A percentile compares a stretch with the other conserved stretches of the same genome.
Evolutionary conservation across 2,888 invertebrate species (phyloP).

Genomic region (Caenorhabditis zanzibari): DNA sequence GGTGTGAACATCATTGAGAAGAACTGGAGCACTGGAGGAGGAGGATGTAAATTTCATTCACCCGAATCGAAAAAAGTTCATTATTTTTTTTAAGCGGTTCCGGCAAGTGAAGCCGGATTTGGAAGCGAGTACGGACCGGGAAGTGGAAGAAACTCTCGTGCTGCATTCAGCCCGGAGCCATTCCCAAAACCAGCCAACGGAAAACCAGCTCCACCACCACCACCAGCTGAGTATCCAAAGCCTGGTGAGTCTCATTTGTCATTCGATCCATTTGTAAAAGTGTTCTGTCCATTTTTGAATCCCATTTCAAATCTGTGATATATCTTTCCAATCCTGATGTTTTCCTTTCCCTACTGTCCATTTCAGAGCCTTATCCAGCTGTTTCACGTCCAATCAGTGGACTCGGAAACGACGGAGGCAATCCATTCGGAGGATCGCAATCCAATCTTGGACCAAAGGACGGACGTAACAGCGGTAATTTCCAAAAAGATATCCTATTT

Average conservation of each 20-base stretch:
- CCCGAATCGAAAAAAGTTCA: no score
- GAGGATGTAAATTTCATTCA: constrained; percentile 72
- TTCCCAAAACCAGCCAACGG: constrained; percentile 52
- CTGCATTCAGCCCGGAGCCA: constrained; percentile 66
- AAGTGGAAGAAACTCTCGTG: constrained; percentile 73
- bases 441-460: constrained; percentile 64
- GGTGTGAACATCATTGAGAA: constrained; percentile 81
- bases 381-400: constrained; percentile 49
- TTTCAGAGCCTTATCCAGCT: constrained; percentile 54
- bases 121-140: constrained; percentile 75
- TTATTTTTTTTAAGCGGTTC: constrained; percentile 58
- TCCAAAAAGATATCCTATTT: constrained; percentile 13
- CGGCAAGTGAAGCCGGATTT: constrained; percentile 68
- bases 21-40: constrained; percentile 79
- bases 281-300: constrained; percentile 22
- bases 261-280: neutral
- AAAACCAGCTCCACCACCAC: constrained; percentile 39
- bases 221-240: constrained; percentile 48
- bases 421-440: constrained; percentile 61
- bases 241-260: constrained; percentile 43
- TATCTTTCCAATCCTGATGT: constrained; percentile 5
- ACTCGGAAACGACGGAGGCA: constrained; percentile 61
- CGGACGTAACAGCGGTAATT: constrained; percentile 70
- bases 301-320: neutral
- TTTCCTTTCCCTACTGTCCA: constrained; percentile 41